A percentile compares a stretch with the other conserved stretches of the same genome.
These are phyloP conservation scores for Apantesis nais DNA, from an alignment of 2,888 invertebrate species.

Conservation along the genomic window DNA sequence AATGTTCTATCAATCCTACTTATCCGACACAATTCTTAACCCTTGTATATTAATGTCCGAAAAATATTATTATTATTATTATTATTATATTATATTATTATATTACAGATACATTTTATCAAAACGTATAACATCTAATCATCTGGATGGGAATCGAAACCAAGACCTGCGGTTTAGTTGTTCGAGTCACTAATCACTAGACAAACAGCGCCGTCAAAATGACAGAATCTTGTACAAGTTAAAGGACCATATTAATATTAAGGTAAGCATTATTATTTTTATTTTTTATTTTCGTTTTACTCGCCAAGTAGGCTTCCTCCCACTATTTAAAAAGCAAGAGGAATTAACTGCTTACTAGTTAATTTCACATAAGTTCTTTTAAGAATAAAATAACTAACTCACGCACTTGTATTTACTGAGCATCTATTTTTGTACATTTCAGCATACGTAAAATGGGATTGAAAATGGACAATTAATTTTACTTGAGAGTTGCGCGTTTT, in stretches of 20 bases:
- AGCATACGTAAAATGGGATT: not conserved
- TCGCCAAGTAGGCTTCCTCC: not conserved
- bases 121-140: no score
- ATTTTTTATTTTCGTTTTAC: not conserved
- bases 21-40: not conserved
- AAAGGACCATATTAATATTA: no score
- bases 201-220: no score
- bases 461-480: not conserved
- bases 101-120: no score
- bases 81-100: no score
- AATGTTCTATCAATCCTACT: slow-evolving; percentile 1
- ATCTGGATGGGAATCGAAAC: no score
- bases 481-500: not conserved
- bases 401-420: not conserved
- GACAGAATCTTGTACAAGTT: no score
- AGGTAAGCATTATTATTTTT: not conserved
- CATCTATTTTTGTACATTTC: not conserved
- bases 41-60: no score
- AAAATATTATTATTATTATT: no score
- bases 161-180: no score
- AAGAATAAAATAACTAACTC: not conserved
- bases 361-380: not conserved
- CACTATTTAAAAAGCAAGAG: not conserved
- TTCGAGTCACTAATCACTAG: no score
- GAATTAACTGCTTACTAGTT: not conserved